A percentile compares a stretch with the other conserved stretches of the same genome.
These are phyloP conservation scores for Scomber japonicus DNA, from an alignment of 2,113 vertebrate genomes.

Conservation along the genomic window DNA sequence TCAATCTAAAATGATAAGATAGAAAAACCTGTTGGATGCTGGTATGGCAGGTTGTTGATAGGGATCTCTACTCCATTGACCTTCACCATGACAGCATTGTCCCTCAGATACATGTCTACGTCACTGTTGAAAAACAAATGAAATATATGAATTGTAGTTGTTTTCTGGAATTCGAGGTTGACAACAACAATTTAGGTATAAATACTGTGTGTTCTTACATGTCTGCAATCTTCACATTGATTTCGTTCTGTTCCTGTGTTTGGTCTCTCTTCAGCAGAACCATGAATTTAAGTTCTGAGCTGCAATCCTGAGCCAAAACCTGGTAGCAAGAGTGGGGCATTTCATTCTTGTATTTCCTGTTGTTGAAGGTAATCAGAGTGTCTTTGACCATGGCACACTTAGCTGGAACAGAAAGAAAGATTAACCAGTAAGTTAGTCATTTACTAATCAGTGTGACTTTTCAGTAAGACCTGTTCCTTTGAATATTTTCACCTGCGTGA, in stretches of 20 bases:
- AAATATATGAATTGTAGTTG: background rate
- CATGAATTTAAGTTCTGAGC: slow-evolving; percentile 86
- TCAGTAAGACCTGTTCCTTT: background rate
- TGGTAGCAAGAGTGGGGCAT: slow-evolving; percentile 87
- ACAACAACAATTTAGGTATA: background rate
- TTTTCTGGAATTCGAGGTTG: background rate
- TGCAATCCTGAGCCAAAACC: slow-evolving; percentile 88
- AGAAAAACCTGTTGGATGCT: slow-evolving; percentile 65
- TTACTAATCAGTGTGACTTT: background rate
- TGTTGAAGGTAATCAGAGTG: slow-evolving; percentile 85
- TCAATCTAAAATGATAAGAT: background rate
- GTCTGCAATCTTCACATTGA: slow-evolving; percentile 82
- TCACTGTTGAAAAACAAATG: slow-evolving; percentile 62
- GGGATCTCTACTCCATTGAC: slow-evolving; percentile 73
- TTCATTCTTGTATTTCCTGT: slow-evolving; percentile 72
- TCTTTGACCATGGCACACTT: slow-evolving; percentile 69
- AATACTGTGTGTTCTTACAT: slow-evolving; percentile 80
- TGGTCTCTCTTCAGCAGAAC: slow-evolving; percentile 83
- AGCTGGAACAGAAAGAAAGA: slow-evolving; percentile 54
- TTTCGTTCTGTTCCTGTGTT: slow-evolving; percentile 64
- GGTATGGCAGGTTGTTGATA: slow-evolving; percentile 63
- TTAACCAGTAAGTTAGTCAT: background rate
- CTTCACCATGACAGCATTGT: slow-evolving; percentile 45
- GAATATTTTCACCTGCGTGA: slow-evolving; percentile 60
- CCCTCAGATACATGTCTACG: slow-evolving; percentile 59